Evolutionary conservation across 92 coral and sea anemone genomes (phyloP), one percentile per base, ranked within the genome.

Genomic region (Heteractis magnifica): DNA sequence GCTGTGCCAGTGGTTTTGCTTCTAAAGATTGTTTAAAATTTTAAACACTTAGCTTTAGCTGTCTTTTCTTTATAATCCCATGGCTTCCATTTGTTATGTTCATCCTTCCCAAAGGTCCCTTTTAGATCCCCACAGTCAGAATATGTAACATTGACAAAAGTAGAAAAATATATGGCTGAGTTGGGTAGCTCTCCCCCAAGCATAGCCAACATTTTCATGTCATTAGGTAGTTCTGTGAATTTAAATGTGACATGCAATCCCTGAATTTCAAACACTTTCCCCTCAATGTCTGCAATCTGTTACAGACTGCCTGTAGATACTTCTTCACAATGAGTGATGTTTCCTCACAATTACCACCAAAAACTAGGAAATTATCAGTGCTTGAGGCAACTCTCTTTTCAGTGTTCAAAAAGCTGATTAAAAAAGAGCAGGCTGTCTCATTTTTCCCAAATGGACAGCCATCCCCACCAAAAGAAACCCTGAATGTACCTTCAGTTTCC

Each of bases 321-420:
- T 77, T 77, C 77, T 84, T 90, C 7, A 87, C 89, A 6, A 90
- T 82, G 23, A 56, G 34, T 49, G 86, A 87, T 49, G 80, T 80
- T 77, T 87, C 93, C 77, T 90, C 90, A 65, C 74, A 50, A 59
- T 90, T 90, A 56, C 68, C 93, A 4, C n/a, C n/a, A n/a, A n/a
- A n/a, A n/a, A n/a, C n/a, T n/a, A n/a, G n/a, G n/a, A n/a, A n/a
- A n/a, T n/a, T 90, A 52, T 90, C 87, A 79, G 80, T 78, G 73
- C 86, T 83, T 6, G 90, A 90, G 26, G 90, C 93, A 12, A 84
- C 90, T 13, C 94, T 52, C 71, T 88, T 90, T 21, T 90, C 93
- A 51, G 82, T 74, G 77, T 90, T 87, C 4, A 90, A 65, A 49
- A 90, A 90, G 71, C 88, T 83, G 26, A 90, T 79, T 18, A 83